These are phyloP conservation scores for Xanthostigma xanthostigma DNA, from an alignment of 2,888 invertebrate genomes.

Conservation along the genomic window DNA sequence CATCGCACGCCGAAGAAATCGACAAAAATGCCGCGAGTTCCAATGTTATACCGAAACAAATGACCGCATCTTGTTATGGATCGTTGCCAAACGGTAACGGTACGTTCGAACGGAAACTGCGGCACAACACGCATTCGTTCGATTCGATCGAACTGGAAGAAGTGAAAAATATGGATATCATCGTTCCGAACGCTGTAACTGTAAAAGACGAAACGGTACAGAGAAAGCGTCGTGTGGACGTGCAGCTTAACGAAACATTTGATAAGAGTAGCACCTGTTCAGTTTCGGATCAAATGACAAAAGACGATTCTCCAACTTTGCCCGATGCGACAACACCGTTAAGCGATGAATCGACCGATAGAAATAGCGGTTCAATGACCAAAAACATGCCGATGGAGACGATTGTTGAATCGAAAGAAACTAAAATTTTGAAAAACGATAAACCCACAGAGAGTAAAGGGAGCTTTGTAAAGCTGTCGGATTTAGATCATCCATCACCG, in stretches of 20 bases:
- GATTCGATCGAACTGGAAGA: no score
- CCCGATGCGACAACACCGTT: constrained; percentile 12
- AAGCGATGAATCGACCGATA: no score
- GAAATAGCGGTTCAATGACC: constrained; percentile 18
- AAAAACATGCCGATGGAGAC: constrained; percentile 26
- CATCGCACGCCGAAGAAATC: no score
- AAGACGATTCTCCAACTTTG: constrained; percentile 27
- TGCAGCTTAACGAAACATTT: constrained; percentile 28
- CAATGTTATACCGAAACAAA: no score
- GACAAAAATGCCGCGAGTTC: no score
- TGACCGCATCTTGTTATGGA: no score
- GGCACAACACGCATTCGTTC: no score
- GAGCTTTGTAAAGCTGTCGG: constrained; percentile 60
- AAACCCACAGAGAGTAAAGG: constrained; percentile 19
- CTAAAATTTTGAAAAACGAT: constrained; percentile 5
- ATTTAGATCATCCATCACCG: constrained; percentile 52
- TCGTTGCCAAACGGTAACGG: no score
- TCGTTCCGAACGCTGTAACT: constrained; percentile 14
- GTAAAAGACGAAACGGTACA: constrained; percentile 25
- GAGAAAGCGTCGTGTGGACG: constrained; percentile 21
- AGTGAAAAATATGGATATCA: no score
- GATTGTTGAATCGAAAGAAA: constrained; percentile 29
- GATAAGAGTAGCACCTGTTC: constrained; percentile 30
- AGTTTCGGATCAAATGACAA: constrained; percentile 27
- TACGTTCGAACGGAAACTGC: no score